Evolutionary conservation across 1,140 invertebrate genomes (phyloP), one percentile per base, ranked within the genome.

Genomic region (Drosophila quadrilineata): DNA sequence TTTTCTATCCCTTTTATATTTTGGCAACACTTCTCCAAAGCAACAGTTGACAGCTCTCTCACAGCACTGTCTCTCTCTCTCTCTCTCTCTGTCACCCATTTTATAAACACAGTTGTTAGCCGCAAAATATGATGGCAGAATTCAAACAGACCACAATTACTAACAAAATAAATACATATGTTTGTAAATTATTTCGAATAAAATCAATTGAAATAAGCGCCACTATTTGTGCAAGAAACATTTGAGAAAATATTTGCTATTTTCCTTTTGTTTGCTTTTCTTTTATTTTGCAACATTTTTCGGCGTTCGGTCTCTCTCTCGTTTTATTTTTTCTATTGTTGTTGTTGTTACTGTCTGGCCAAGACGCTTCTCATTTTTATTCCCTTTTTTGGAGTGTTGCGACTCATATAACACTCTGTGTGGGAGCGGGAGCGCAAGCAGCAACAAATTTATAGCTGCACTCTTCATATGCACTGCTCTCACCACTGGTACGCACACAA

Each of bases 361-460:
- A 72, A 73, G 71, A 82, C 67, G 71, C 71, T 75, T 75, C 62
- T 75, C 57, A 72, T 85, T 85, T 85, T 85, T 85, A 85, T 85
- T 85, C 79, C 79, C 79, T 85, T 87, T 85, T 85, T 85, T 85
- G 79, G 79, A 66, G 79, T 85, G 79, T 85, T 71, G 63, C 63
- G 75, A 85, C 79, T 85, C 79, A 85, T 85, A 85, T 85, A 86
- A 84, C 77, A 84, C 72, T n/a, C n/a, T 62, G 72, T 59, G 77
- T 67, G 68, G 54, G 73, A 82, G 69, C 64, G 77, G 59, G 69
- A 77, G 74, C 52, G 73, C 69, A 54, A 29, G 45, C 53, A 48
- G 33, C 53, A 54, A 71, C 57, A 66, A 71, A 69, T 63, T 80
- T 80, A 76, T 82, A 82, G 76, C 76, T 67, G 76, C 63, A 82